Percentiles rank a stretch among this genome's conserved stretches.
Evolutionary conservation across 2,113 vertebrate genomes (phyloP).

Genomic region (Herpailurus yagouaroundi): DNA sequence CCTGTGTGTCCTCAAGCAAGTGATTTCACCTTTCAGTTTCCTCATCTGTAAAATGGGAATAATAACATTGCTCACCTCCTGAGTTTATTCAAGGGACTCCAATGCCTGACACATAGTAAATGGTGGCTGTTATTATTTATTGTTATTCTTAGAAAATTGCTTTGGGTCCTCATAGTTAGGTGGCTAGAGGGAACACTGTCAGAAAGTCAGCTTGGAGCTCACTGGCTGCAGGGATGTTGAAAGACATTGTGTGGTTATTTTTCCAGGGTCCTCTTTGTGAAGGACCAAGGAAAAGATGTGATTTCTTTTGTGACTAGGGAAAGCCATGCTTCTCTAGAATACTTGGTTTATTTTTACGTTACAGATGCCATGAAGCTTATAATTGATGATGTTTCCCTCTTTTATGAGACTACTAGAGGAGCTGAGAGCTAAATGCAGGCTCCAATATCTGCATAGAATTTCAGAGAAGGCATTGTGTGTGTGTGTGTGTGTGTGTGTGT

Average conservation of each 20-base stretch:
- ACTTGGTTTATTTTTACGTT: constrained; percentile 54
- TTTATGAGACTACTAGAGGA: constrained; percentile 45
- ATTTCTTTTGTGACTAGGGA: constrained; percentile 26
- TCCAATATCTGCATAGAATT: neutral
- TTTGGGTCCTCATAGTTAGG: neutral
- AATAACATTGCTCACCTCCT: constrained; percentile 4
- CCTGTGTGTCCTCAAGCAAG: neutral
- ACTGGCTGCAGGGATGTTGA: neutral
- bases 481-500: neutral
- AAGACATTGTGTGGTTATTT: neutral
- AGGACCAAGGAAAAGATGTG: neutral
- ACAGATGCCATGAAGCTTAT: constrained; percentile 31
- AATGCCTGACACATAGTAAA: neutral
- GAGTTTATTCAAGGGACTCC: neutral
- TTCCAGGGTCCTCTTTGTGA: neutral
- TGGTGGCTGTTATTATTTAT: neutral
- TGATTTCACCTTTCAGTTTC: constrained; percentile 38
- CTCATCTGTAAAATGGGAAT: constrained; percentile 9
- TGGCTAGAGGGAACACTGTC: neutral
- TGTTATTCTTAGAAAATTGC: constrained; percentile 38
- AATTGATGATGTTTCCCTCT: constrained; percentile 53
- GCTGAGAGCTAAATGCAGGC: constrained; percentile 47
- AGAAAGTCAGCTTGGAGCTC: neutral
- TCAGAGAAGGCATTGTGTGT: constrained; percentile 1
- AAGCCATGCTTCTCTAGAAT: constrained; percentile 41